phyloP scores from a whole-genome alignment of 2,113 vertebrate species.

The Calidris pugnax region DNA sequence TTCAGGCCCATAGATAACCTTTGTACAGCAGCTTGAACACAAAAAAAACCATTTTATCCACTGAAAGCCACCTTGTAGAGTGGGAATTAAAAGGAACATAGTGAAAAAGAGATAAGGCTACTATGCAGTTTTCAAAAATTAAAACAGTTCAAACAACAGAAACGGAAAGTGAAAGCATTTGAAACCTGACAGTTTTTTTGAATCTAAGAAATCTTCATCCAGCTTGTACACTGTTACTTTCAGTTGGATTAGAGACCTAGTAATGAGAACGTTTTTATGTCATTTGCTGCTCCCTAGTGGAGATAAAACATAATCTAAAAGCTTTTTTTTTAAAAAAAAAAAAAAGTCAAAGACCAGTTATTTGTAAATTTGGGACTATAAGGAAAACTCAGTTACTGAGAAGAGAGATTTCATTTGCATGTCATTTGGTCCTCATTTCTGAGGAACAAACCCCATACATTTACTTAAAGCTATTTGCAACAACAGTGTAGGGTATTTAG shows the following conservation, averaged over 20 bases:
- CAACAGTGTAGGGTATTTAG: neutral
- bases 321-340: too few relatives aligned
- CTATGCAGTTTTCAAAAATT: neutral
- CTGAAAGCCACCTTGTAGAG: neutral
- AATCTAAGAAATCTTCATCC: neutral
- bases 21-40: neutral
- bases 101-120: neutral
- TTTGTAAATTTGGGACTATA: neutral
- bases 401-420: neutral
- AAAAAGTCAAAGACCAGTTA: neutral
- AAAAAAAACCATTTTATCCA: neutral
- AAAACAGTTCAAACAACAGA: neutral
- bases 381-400: neutral
- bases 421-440: neutral
- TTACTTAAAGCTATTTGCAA: neutral
- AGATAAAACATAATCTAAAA: neutral
- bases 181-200: neutral
- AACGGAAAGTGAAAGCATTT: neutral
- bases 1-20: neutral
- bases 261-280: neutral
- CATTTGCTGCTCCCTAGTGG: conserved; percentile 72
- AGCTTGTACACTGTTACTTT: neutral
- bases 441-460: neutral
- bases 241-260: neutral
- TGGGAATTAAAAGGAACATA: neutral